phyloP scores from a whole-genome alignment of 2,888 invertebrate genomes.

The Zeuzera pyrina region DNA sequence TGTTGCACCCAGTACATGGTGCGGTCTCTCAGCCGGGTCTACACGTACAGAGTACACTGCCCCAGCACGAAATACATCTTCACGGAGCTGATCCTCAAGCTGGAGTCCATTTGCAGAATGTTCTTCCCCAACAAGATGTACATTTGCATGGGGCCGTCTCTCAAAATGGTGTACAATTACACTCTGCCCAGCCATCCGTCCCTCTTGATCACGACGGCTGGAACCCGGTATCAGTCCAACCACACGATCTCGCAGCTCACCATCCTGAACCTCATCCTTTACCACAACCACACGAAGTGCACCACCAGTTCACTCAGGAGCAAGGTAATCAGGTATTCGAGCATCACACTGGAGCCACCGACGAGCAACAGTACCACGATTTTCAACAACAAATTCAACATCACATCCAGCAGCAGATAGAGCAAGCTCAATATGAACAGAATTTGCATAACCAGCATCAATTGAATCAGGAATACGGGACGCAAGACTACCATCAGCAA shows the following conservation, averaged over 20 bases:
- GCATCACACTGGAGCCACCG: slow-evolving; percentile 41
- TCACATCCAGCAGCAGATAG: slow-evolving; percentile 54
- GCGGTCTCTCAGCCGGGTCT: slow-evolving; percentile 12
- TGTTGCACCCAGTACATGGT: slow-evolving; percentile 25
- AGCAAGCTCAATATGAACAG: slow-evolving; percentile 42
- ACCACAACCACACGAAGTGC: slow-evolving; percentile 23
- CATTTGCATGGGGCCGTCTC: slow-evolving; percentile 15
- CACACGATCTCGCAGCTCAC: slow-evolving; percentile 23
- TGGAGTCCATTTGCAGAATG: slow-evolving; percentile 8
- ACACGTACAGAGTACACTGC: slow-evolving; percentile 1
- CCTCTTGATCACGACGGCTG: slow-evolving; percentile 53
- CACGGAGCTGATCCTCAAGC: background rate
- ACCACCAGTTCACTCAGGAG: slow-evolving; percentile 46
- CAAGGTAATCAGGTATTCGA: slow-evolving; percentile 56
- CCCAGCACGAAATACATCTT: slow-evolving; percentile 11
- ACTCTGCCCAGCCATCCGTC: slow-evolving; percentile 22
- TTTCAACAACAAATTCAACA: slow-evolving; percentile 49
- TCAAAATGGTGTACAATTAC: slow-evolving; percentile 24
- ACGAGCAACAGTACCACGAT: slow-evolving; percentile 41
- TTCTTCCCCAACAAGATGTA: slow-evolving; percentile 16
- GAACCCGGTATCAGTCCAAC: slow-evolving; percentile 50
- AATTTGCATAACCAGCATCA: slow-evolving; percentile 19
- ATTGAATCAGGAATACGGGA: slow-evolving; percentile 24
- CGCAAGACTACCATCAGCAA: slow-evolving; percentile 29
- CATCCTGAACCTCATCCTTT: slow-evolving; percentile 7